Conservation (phyloP, 2,797 vertebrate genomes). For the Lepidocolaptes lacrymiger region DNA sequence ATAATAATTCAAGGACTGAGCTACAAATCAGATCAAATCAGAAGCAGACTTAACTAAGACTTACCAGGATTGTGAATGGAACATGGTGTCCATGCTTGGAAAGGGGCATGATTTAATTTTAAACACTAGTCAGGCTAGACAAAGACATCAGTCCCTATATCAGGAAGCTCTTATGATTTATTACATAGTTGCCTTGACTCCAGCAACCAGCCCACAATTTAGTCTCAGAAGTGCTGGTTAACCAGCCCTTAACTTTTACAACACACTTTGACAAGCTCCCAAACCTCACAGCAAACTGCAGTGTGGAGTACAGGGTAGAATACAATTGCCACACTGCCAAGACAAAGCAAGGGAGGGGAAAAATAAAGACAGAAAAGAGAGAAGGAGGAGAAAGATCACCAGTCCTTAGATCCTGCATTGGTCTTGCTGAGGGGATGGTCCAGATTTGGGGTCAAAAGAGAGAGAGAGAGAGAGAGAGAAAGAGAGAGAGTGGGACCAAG, state of each 20-base stretch:
- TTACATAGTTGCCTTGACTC: neutral
- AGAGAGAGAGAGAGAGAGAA: too few relatives aligned
- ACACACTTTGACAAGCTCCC: neutral
- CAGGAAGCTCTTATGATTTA: neutral
- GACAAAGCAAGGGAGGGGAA: neutral
- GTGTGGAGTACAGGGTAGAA: neutral
- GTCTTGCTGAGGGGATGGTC: neutral
- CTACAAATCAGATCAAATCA: neutral
- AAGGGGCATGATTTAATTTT: neutral
- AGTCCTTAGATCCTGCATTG: too few relatives aligned
- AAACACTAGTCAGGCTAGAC: neutral
- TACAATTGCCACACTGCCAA: neutral
- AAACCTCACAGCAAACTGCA: neutral
- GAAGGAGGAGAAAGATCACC: neutral
- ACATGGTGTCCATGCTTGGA: fast-evolving
- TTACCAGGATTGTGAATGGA: fast-evolving
- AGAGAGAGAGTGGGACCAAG: fast-evolving
- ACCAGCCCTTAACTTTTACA: neutral
- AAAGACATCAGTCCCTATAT: neutral
- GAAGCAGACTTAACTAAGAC: neutral
- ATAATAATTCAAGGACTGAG: neutral
- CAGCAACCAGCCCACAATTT: neutral
- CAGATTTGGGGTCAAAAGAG: too few relatives aligned
- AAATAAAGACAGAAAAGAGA: neutral
- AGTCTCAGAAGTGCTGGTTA: neutral